phyloP scores from a whole-genome alignment of 2,797 vertebrate species.

The Pachyuromys duprasi region DNA sequence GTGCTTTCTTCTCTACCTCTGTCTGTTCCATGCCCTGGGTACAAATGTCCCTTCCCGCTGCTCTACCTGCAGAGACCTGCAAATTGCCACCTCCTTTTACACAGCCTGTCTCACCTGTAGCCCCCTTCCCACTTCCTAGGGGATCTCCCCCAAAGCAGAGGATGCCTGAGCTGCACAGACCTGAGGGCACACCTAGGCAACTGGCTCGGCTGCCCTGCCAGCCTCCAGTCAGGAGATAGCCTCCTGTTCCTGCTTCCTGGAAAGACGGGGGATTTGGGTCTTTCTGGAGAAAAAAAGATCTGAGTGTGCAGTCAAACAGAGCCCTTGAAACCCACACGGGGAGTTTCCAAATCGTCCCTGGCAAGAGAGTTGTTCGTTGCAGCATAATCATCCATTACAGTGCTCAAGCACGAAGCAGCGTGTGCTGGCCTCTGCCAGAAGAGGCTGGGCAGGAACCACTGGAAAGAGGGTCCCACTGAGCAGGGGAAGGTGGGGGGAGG shows the following conservation, averaged over 20 bases:
- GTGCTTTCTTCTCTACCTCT: background rate
- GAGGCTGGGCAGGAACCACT: background rate
- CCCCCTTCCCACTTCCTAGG: background rate
- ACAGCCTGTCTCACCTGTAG: background rate
- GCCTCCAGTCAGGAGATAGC: background rate
- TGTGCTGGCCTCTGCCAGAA: background rate
- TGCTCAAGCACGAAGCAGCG: background rate
- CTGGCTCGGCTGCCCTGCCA: background rate
- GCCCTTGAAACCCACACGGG: background rate
- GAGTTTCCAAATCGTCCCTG: conserved; percentile 37
- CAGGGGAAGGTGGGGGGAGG: background rate
- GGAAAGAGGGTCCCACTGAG: background rate
- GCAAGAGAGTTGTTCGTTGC: background rate
- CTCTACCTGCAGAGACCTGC: background rate
- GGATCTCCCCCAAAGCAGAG: background rate
- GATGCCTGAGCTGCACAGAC: background rate
- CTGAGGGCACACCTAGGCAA: background rate
- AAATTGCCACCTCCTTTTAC: background rate
- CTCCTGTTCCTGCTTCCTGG: background rate
- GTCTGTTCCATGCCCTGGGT: too few species aligned
- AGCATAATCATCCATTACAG: background rate
- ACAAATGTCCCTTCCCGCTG: background rate
- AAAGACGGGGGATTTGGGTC: conserved; percentile 69
- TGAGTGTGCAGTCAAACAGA: conserved; percentile 3
- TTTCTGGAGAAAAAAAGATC: conserved; percentile 75